Evolutionary conservation across 2,797 vertebrate species (phyloP).

Genomic region (Chloroceryle amazona): DNA sequence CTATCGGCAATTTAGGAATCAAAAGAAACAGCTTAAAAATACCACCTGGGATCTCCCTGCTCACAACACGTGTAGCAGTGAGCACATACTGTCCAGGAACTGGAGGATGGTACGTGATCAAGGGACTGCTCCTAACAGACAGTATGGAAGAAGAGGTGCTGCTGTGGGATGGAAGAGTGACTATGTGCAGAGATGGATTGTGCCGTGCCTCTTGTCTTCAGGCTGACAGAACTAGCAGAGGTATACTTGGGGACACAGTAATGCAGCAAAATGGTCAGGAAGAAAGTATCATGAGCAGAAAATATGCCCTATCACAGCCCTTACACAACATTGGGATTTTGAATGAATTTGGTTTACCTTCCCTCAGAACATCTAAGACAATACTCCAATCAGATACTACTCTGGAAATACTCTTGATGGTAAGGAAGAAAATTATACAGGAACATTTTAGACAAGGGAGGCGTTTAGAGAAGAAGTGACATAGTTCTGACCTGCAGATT

Average conservation of each 20-base stretch:
- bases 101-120: neutral
- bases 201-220: rapidly evolving
- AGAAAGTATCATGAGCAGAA: neutral
- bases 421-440: neutral
- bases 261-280: neutral
- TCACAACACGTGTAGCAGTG: neutral
- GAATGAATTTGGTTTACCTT: neutral
- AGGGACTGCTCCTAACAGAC: neutral
- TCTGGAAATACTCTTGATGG: neutral
- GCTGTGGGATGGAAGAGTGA: neutral
- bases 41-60: neutral
- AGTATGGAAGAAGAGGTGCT: rapidly evolving
- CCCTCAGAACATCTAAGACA: neutral
- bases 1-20: neutral
- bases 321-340: neutral
- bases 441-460: neutral
- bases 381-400: neutral
- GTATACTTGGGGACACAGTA: neutral
- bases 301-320: neutral
- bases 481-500: neutral
- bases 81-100: neutral
- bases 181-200: neutral
- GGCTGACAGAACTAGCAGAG: neutral
- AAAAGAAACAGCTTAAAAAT: neutral
- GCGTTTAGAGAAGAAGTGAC: neutral